Evolutionary conservation across 2,888 invertebrate species (phyloP).

Genomic region (Drosophila formosana): DNA sequence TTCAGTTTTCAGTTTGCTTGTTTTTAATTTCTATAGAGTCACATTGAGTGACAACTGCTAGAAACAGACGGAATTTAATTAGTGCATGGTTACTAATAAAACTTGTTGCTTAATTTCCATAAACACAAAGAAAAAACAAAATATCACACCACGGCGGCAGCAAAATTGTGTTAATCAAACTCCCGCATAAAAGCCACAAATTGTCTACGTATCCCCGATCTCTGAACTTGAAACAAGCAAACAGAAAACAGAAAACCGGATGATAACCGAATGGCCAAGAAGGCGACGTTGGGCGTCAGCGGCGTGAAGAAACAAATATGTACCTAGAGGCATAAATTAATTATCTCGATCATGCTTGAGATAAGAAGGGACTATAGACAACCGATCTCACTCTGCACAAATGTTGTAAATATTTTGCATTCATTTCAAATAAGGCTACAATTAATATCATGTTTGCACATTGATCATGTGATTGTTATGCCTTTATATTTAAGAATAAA

Average conservation of each 20-base stretch:
- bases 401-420: slow-evolving; percentile 44
- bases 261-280: slow-evolving; percentile 41
- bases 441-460: slow-evolving; percentile 34
- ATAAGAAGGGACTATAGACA: slow-evolving; percentile 32
- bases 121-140: slow-evolving; percentile 34
- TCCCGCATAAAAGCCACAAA: slow-evolving; percentile 72
- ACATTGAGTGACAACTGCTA: slow-evolving; percentile 49
- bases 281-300: slow-evolving; percentile 15
- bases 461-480: slow-evolving; percentile 45
- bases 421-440: slow-evolving; percentile 16
- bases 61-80: slow-evolving; percentile 73
- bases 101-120: slow-evolving; percentile 68
- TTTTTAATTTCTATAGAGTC: slow-evolving; percentile 38
- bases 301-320: slow-evolving; percentile 49
- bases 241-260: slow-evolving; percentile 53
- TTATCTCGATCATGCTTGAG: slow-evolving; percentile 57
- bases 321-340: slow-evolving; percentile 55
- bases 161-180: slow-evolving; percentile 76
- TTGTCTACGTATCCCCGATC: slow-evolving; percentile 49
- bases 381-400: not conserved
- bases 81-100: slow-evolving; percentile 82
- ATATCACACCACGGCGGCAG: slow-evolving; percentile 7
- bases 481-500: not conserved
- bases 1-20: slow-evolving; percentile 46
- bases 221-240: slow-evolving; percentile 67